These are phyloP conservation scores for Neolamprologus sp. DNA, from an alignment of 2,113 vertebrate genomes.

Conservation along the genomic window DNA sequence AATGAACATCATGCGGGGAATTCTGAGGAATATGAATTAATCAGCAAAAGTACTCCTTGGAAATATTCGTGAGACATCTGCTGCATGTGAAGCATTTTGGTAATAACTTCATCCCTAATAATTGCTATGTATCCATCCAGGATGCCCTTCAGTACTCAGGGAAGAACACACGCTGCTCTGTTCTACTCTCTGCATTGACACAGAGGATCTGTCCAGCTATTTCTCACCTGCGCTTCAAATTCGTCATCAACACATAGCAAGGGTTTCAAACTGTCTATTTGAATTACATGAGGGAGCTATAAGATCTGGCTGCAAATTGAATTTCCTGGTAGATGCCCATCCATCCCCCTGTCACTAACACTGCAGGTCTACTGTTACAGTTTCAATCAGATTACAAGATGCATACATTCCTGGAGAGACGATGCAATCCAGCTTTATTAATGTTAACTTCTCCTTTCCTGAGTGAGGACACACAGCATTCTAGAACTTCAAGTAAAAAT, in stretches of 20 bases:
- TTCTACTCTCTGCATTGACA: background rate
- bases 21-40: background rate
- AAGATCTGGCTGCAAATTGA: conserved; percentile 52
- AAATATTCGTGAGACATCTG: background rate
- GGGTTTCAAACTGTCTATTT: conserved; percentile 36
- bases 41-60: background rate
- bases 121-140: background rate
- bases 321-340: conserved; percentile 43
- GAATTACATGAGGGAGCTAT: conserved; percentile 36
- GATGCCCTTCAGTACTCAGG: background rate
- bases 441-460: background rate
- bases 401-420: background rate
- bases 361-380: background rate
- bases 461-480: background rate
- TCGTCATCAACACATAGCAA: conserved; percentile 42
- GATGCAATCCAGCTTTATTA: background rate
- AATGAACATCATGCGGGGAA: background rate
- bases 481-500: background rate
- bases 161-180: conserved; percentile 9
- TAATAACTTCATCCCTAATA: background rate
- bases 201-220: conserved; percentile 20
- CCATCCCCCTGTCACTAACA: conserved; percentile 9
- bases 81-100: background rate
- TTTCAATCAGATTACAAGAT: background rate
- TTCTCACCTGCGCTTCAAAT: conserved; percentile 56